These are phyloP conservation scores for Lamproptera curius DNA, from an alignment of 2,888 invertebrate species.

Conservation along the genomic window DNA sequence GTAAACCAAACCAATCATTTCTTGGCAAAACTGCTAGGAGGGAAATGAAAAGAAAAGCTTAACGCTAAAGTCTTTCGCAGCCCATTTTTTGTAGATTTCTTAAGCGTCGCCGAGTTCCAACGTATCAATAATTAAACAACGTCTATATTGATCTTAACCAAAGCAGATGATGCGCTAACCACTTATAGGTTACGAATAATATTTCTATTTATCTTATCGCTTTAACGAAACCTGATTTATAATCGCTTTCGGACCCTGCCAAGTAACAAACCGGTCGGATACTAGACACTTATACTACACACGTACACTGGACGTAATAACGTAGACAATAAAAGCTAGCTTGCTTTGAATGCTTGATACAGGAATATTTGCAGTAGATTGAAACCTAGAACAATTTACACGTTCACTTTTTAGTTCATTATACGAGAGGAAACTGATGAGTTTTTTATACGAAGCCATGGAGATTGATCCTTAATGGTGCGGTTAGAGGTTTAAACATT, in stretches of 20 bases:
- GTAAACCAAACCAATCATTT: no score
- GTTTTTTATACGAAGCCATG: background rate
- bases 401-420: background rate
- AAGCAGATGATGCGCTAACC: slow-evolving; percentile 3
- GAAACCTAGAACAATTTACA: background rate
- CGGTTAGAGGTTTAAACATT: background rate
- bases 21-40: no score
- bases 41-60: no score
- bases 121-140: no score
- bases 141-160: slow-evolving; percentile 7
- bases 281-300: slow-evolving; percentile 16
- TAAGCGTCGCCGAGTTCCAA: no score
- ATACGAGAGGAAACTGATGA: background rate
- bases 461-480: background rate
- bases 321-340: background rate
- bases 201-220: slow-evolving; percentile 20
- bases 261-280: slow-evolving; percentile 17
- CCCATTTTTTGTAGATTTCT: no score
- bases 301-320: slow-evolving; percentile 13
- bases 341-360: background rate
- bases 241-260: slow-evolving; percentile 16
- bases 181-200: slow-evolving; percentile 5
- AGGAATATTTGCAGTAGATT: background rate
- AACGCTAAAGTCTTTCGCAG: no score
- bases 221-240: slow-evolving; percentile 20